These are phyloP conservation scores for Sander vitreus DNA, from an alignment of 2,113 vertebrate genomes.

Conservation along the genomic window DNA sequence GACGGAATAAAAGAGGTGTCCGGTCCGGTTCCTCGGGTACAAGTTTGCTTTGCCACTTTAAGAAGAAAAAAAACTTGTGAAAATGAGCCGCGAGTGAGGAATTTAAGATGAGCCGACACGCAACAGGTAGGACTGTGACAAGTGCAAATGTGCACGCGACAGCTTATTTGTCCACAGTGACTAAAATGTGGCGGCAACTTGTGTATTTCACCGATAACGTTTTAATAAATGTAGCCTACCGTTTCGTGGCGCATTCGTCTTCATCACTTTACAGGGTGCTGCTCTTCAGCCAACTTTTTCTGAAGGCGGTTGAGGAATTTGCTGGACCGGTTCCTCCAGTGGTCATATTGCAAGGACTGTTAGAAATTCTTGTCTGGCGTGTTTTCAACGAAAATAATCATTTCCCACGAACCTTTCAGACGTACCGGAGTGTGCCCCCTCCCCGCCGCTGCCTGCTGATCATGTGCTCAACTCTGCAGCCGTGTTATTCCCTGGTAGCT, in stretches of 20 bases:
- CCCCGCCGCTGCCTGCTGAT: constrained; percentile 71
- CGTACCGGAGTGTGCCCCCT: constrained; percentile 19
- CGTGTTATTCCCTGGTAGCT: constrained; percentile 79
- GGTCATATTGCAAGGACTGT: neutral
- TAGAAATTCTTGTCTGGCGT: constrained; percentile 15
- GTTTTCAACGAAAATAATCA: constrained; percentile 31
- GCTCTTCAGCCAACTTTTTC: neutral
- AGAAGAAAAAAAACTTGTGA: neutral
- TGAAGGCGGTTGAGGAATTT: neutral
- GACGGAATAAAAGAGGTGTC: too few relatives aligned
- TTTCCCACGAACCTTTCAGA: constrained; percentile 56
- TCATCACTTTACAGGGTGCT: neutral
- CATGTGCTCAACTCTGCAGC: constrained; percentile 81
- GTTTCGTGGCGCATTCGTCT: neutral
- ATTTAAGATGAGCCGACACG: constrained; percentile 57
- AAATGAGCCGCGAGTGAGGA: neutral
- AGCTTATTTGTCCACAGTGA: too few relatives aligned
- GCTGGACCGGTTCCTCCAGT: neutral
- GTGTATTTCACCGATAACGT: neutral
- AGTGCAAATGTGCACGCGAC: constrained; percentile 25
- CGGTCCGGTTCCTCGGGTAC: too few relatives aligned
- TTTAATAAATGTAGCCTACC: too few relatives aligned
- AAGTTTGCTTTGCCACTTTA: too few relatives aligned
- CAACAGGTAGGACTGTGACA: constrained; percentile 70
- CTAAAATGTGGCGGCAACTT: neutral